A percentile compares a stretch with the other conserved stretches of the same genome.
phyloP scores from a whole-genome alignment of 2,797 vertebrate species.

The Alfaro cultratus region DNA sequence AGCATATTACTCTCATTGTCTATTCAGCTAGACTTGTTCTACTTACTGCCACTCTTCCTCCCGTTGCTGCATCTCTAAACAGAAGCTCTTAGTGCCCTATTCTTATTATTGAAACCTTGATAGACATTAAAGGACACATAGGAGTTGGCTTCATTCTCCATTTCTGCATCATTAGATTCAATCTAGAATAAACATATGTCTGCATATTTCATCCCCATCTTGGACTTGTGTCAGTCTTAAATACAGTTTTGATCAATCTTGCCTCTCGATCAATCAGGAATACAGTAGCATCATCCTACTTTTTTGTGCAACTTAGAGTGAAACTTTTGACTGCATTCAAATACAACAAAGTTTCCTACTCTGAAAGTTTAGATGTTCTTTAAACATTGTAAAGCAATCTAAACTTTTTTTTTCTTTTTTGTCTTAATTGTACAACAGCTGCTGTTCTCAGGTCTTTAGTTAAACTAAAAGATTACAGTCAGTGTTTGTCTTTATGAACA shows the following conservation, averaged over 20 bases:
- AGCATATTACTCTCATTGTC: not conserved
- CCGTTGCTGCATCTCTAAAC: conserved; percentile 66
- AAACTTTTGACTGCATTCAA: not conserved
- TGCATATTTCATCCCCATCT: conserved; percentile 38
- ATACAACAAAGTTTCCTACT: not conserved
- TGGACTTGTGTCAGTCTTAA: conserved; percentile 1
- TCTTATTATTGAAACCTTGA: conserved; percentile 81
- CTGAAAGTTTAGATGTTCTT: not conserved
- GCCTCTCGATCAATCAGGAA: not conserved
- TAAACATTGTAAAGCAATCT: not conserved
- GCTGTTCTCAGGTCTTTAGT: not conserved
- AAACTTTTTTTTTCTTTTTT: not conserved
- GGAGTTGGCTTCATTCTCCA: conserved; percentile 39
- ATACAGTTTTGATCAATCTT: not conserved
- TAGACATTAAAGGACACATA: conserved; percentile 9
- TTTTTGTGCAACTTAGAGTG: not conserved
- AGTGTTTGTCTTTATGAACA: not conserved
- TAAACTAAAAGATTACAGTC: not conserved
- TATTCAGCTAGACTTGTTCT: not conserved
- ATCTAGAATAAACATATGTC: conserved; percentile 34
- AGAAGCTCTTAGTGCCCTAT: conserved; percentile 76
- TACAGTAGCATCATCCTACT: not conserved
- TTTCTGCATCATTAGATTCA: conserved; percentile 51
- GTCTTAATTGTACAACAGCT: not conserved
- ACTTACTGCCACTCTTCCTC: conserved; percentile 2